Conservation (phyloP, 2,797 vertebrate genomes). For the Sebastes dallii region DNA sequence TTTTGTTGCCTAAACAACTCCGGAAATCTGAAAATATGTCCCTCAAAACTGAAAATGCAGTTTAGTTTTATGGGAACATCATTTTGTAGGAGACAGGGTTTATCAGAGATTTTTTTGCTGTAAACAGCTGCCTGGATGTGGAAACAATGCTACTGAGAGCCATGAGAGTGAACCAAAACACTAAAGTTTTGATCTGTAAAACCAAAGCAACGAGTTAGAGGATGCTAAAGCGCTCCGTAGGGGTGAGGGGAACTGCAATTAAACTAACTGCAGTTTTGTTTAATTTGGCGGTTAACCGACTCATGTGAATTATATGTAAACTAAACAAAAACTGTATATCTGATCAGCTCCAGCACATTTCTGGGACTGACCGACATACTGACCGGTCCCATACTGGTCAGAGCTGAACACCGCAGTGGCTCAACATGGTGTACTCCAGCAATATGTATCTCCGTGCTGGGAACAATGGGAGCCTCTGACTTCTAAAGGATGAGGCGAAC, state of each 20-base stretch:
- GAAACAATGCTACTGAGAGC: background rate
- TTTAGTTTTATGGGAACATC: background rate
- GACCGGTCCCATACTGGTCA: background rate
- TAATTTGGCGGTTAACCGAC: background rate
- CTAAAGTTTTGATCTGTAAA: no score
- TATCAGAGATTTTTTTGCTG: background rate
- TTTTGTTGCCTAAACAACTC: background rate
- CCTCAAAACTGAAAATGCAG: background rate
- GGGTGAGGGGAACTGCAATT: background rate
- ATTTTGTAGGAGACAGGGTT: background rate
- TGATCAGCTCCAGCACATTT: background rate
- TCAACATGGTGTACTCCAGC: background rate
- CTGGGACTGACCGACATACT: background rate
- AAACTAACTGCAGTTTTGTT: background rate
- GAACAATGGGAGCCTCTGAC: background rate
- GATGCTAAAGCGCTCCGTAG: no score
- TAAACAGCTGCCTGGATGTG: background rate
- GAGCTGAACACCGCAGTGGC: background rate
- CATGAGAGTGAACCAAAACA: no score
- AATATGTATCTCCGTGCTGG: background rate
- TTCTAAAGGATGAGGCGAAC: background rate
- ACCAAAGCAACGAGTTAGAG: no score
- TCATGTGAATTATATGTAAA: background rate
- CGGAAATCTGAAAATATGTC: no score
- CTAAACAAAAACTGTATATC: background rate